Evolutionary conservation across 2,797 vertebrate species (phyloP).

Genomic region (Smutsia temminckii): DNA sequence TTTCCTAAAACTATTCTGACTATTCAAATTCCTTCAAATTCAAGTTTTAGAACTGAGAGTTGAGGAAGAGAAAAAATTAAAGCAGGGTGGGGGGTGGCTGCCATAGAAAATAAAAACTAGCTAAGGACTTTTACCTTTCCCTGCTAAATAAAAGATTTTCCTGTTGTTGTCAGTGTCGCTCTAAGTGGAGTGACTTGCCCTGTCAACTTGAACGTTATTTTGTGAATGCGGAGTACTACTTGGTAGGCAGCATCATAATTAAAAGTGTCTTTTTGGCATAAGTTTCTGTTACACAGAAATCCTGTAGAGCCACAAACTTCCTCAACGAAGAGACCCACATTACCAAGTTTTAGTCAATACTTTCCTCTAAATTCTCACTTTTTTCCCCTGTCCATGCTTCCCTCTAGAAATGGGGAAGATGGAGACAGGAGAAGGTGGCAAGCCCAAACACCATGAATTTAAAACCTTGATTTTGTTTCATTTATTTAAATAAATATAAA

Average conservation of each 20-base stretch:
- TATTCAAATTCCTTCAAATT: not conserved
- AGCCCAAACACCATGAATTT: constrained; percentile 15
- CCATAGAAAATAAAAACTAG: not conserved
- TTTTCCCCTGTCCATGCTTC: not conserved
- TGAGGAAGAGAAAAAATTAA: not conserved
- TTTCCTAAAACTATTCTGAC: not conserved
- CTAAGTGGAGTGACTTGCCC: not conserved
- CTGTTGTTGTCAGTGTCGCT: not conserved
- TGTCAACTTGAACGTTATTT: not conserved
- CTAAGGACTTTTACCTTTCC: not conserved
- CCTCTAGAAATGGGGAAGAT: not conserved
- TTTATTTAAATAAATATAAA: constrained; percentile 99
- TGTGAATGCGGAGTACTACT: not conserved
- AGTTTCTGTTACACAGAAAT: not conserved
- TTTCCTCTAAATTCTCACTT: not conserved
- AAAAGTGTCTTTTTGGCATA: not conserved
- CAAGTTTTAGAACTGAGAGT: not conserved
- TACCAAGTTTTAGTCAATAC: not conserved
- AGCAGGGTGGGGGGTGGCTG: not conserved
- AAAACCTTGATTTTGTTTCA: constrained; percentile 65
- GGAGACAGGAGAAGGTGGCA: not conserved
- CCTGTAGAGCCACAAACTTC: not conserved
- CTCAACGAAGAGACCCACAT: not conserved
- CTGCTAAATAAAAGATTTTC: not conserved
- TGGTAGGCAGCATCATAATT: not conserved